Evolutionary conservation across 2,113 vertebrate species (phyloP).

Genomic region (Corvus cornix): DNA sequence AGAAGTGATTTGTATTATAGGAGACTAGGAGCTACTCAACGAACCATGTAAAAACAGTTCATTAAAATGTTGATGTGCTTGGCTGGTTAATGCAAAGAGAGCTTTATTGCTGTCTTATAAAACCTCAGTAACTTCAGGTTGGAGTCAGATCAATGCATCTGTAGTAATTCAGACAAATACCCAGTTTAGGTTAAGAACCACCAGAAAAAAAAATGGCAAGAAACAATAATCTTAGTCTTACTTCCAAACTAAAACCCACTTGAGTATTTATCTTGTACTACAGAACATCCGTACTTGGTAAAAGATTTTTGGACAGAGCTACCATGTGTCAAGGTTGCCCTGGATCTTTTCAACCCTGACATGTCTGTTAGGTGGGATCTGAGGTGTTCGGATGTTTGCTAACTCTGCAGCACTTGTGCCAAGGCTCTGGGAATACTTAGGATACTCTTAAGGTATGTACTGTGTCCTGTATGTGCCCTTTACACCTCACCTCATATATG

Average conservation of each 20-base stretch:
- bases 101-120: constrained; percentile 73
- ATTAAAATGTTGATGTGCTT: constrained; percentile 84
- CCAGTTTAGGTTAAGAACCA: background rate
- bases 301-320: background rate
- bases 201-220: background rate
- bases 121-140: constrained; percentile 67
- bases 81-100: constrained; percentile 79
- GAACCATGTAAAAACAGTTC: constrained; percentile 81
- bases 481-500: background rate
- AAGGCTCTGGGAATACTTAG: background rate
- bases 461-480: background rate
- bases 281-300: background rate
- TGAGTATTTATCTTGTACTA: background rate
- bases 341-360: background rate
- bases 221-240: background rate
- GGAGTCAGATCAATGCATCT: constrained; percentile 44
- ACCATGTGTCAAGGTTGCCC: background rate
- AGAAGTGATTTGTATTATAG: constrained; percentile 72
- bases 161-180: constrained; percentile 44
- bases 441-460: background rate
- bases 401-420: background rate
- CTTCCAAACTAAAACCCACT: background rate
- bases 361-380: background rate
- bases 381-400: background rate
- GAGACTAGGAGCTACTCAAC: constrained; percentile 72